Conservation (phyloP, 2,797 vertebrate genomes). For the Chaetophractus vellerosus region DNA sequence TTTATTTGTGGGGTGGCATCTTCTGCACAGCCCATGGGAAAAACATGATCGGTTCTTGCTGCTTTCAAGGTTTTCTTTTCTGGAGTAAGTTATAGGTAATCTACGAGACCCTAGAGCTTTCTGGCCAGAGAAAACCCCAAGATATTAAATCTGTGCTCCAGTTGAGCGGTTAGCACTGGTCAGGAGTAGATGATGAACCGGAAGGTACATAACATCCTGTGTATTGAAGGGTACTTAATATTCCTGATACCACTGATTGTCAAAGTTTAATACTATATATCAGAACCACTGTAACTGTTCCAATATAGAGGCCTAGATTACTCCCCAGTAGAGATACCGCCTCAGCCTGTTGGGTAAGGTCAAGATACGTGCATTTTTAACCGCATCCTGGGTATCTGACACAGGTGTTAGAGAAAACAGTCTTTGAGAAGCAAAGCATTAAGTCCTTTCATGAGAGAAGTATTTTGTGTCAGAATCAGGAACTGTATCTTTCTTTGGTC, state of each 20-base stretch:
- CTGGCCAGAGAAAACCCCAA: background rate
- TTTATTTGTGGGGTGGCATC: background rate
- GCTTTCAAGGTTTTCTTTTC: background rate
- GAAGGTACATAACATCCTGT: background rate
- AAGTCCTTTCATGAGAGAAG: conserved; percentile 24
- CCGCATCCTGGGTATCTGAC: background rate
- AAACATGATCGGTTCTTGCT: conserved; percentile 14
- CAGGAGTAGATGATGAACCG: background rate
- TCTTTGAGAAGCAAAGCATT: background rate
- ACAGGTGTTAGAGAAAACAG: background rate
- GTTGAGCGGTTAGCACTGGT: background rate
- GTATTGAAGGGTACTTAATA: background rate
- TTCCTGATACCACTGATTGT: background rate
- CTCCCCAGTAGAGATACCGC: background rate
- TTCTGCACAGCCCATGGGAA: background rate
- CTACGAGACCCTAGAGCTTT: conserved; percentile 20
- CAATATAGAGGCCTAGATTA: too few relatives aligned
- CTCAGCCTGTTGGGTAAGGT: background rate
- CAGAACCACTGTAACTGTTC: background rate
- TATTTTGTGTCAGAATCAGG: background rate
- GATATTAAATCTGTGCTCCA: background rate
- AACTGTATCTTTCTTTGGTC: background rate
- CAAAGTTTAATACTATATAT: background rate
- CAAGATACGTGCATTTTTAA: background rate
- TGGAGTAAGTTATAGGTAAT: background rate